A percentile compares a stretch with the other conserved stretches of the same genome.
Conservation (phyloP, 2,113 vertebrate species). For the Hypocryptadius cinnamomeus region DNA sequence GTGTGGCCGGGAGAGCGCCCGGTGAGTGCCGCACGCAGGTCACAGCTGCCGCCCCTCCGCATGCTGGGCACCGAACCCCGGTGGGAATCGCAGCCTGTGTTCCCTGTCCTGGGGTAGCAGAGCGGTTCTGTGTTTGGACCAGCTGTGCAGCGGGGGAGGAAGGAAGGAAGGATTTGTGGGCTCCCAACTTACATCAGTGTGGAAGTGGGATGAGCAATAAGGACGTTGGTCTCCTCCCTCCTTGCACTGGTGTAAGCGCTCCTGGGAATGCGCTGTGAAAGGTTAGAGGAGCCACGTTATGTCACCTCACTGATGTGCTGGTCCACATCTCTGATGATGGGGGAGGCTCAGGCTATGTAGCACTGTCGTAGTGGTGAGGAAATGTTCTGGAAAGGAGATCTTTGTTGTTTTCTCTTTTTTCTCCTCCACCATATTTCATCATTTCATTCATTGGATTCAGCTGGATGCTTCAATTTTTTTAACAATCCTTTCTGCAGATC, state of each 20-base stretch:
- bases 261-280: neutral
- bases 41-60: neutral
- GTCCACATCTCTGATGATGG: neutral
- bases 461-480: neutral
- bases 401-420: neutral
- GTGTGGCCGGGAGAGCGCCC: neutral
- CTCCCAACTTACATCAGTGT: neutral
- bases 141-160: neutral
- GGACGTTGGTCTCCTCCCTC: neutral
- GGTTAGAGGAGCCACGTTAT: neutral
- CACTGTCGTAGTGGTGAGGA: neutral
- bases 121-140: neutral
- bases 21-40: neutral
- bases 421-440: neutral
- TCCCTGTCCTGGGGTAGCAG: neutral
- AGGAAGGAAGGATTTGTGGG: neutral
- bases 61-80: accelerated
- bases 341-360: neutral
- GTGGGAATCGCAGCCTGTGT: neutral
- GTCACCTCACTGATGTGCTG: neutral
- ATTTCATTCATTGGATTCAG: neutral
- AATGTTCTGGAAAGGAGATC: neutral
- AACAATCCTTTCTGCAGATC: neutral
- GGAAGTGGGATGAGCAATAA: conserved; percentile 7
- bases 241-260: neutral